Base-by-base conservation (phyloP, 2,113 vertebrate genomes). In the Notothenia coriiceps region DNA sequence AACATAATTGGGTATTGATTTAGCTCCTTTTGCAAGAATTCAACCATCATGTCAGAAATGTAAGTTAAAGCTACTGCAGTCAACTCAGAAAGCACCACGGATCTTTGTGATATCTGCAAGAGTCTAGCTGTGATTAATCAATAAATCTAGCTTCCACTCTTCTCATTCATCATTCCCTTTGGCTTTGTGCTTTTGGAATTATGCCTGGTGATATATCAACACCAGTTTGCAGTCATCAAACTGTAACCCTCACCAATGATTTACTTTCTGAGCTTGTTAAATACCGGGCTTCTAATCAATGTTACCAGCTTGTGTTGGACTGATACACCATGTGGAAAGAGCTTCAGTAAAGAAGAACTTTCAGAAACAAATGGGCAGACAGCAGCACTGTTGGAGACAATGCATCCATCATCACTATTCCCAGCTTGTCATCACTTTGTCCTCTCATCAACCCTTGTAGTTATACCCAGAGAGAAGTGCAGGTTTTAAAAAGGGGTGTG, bases 231-330 rank as follows among this genome's bases (percentile, higher is more conserved):
- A 69, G 78, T 86, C 86, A 81, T 86, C 74, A 89, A 88, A 90
- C 85, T 86, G 75, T 85, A 80, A 86, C 67, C 71, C 78, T 51
- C 29, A 63, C 57, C 82, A 47, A 47, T 73, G 80, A 92, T 89
- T 90, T 88, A 88, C 78, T 49, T 44, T 15, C 54, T 22, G 5
- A 54, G 61, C 67, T 74, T 60, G 75, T 90, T 85, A 90, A 86
- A 84, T 79, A 71, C 20, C 1, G 35, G 60, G 7, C 46, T 77
- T 90, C 81, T 90, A 90, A 89, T 93, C 88, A 85, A 74, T 62
- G 69, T 56, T 65, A 65, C 73, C 75, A 82, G 85, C 81, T 71
- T 74, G 71, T 83, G 71, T 79, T 8, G 29, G 73, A 74, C 66
- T 11, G 59, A 78, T 22, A 25, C 20, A 44, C 63, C 78, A 55